A percentile compares a stretch with the other conserved stretches of the same genome.
phyloP scores from a whole-genome alignment of 2,888 invertebrate species.

The Gerris lacustris region DNA sequence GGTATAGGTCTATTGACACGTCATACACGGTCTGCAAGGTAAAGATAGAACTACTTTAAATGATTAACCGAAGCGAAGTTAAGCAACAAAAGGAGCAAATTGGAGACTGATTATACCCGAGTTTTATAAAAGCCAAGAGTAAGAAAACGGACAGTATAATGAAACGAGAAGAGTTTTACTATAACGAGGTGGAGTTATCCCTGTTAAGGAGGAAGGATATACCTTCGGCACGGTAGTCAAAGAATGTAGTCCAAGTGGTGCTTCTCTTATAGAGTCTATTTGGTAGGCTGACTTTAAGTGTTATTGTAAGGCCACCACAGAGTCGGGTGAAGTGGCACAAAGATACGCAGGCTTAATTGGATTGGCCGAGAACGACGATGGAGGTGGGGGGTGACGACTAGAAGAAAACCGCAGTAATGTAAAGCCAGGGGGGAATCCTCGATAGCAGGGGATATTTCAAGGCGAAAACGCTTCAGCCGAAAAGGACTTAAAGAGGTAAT shows the following conservation, averaged over 20 bases:
- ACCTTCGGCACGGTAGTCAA: neutral
- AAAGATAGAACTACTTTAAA: neutral
- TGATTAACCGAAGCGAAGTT: neutral
- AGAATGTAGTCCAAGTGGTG: neutral
- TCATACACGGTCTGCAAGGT: neutral
- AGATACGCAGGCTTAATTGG: neutral
- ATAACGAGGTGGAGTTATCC: neutral
- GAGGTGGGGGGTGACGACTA: neutral
- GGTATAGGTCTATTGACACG: neutral
- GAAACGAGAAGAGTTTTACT: neutral
- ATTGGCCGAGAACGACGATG: neutral
- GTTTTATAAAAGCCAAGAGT: neutral
- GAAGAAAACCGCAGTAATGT: neutral
- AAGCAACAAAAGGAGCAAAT: neutral
- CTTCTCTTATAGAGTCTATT: neutral
- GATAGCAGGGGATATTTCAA: neutral
- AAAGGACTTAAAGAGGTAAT: constrained; percentile 5
- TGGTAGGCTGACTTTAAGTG: neutral
- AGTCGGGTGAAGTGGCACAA: neutral
- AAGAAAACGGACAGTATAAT: neutral
- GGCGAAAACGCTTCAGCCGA: neutral
- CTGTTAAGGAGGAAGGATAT: neutral
- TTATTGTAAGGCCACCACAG: neutral
- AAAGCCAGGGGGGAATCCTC: neutral
- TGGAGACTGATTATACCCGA: too few relatives aligned